Percentiles rank a stretch among this genome's conserved stretches.
phyloP scores from a whole-genome alignment of 2,113 vertebrate genomes.

The Nycticorax nycticorax region DNA sequence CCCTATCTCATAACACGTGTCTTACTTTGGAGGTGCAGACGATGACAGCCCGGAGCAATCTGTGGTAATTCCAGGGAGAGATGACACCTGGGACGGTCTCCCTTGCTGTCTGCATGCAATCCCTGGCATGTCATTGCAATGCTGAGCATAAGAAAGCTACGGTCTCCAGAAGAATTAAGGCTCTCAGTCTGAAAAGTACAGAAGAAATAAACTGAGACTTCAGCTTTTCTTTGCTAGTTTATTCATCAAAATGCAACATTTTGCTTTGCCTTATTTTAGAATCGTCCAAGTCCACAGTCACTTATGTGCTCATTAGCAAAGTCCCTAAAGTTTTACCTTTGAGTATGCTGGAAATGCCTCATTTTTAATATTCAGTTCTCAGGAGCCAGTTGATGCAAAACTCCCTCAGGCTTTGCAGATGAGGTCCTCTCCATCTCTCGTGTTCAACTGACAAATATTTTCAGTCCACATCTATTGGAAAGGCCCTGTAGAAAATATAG shows the following conservation, averaged over 20 bases:
- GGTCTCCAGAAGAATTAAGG: neutral
- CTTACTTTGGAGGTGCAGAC: neutral
- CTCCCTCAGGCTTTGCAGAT: neutral
- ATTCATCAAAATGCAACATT: neutral
- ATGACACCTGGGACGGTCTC: neutral
- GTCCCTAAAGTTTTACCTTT: neutral
- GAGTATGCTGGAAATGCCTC: neutral
- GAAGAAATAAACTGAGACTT: neutral
- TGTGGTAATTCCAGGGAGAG: neutral
- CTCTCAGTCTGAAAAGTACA: neutral
- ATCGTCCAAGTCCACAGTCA: neutral
- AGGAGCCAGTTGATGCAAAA: neutral
- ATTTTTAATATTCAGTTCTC: neutral
- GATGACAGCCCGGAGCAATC: fast-evolving
- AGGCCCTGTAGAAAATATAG: neutral
- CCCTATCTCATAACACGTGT: fast-evolving
- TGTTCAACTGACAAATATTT: neutral
- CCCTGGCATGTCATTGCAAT: neutral
- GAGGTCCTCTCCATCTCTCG: neutral
- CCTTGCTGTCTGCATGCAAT: neutral
- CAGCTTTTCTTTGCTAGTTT: neutral
- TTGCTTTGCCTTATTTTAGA: neutral
- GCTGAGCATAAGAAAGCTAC: neutral
- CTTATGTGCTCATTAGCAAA: neutral
- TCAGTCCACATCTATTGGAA: neutral